Evolutionary conservation across 2,797 vertebrate species (phyloP).

Genomic region (Crocodylus rhombifer): DNA sequence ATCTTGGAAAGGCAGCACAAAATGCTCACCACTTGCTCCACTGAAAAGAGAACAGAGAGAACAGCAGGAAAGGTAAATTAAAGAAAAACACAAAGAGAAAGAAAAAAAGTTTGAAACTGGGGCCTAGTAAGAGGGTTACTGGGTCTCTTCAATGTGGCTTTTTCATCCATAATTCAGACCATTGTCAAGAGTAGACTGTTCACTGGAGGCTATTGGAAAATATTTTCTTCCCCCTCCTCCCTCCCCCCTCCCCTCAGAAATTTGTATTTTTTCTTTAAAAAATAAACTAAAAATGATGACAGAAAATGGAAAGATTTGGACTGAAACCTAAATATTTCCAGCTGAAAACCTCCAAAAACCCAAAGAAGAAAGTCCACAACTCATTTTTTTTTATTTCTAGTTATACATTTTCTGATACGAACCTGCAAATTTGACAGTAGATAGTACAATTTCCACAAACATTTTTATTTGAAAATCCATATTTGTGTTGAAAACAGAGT

Average conservation of each 20-base stretch:
- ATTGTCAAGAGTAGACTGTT: background rate
- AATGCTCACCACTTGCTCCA: background rate
- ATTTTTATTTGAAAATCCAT: background rate
- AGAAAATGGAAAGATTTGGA: background rate
- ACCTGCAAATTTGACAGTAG: background rate
- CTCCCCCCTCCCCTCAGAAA: conserved; percentile 31
- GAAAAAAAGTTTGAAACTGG: background rate
- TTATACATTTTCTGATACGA: background rate
- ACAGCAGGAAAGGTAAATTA: background rate
- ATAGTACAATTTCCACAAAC: background rate
- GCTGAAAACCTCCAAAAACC: background rate
- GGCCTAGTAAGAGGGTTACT: background rate
- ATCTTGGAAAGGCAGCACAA: rapidly evolving
- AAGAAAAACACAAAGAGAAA: background rate
- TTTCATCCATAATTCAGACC: background rate
- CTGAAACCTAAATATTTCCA: background rate
- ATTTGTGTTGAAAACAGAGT: background rate
- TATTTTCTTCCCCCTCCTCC: no score
- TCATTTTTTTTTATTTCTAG: background rate
- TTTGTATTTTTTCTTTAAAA: conserved; percentile 6
- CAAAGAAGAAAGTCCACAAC: background rate
- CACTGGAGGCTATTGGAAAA: background rate
- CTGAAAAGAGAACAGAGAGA: background rate
- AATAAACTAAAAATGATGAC: background rate
- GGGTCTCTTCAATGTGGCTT: background rate